A percentile compares a stretch with the other conserved stretches of the same genome.
These are phyloP conservation scores for Oophaga sylvatica DNA, from an alignment of 2,797 vertebrate genomes.

Conservation along the genomic window DNA sequence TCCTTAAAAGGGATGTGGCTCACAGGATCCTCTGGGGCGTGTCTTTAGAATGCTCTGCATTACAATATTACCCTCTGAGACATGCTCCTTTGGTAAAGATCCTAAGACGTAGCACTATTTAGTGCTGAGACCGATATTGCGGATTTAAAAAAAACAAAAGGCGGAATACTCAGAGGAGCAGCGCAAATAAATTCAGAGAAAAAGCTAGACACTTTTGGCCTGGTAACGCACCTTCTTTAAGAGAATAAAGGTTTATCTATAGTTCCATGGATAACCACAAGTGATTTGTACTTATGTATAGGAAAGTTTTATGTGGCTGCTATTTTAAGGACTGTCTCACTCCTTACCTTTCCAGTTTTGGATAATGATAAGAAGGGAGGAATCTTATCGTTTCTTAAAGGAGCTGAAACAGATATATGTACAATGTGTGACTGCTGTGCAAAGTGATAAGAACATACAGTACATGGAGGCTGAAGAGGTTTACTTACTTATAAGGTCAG, in stretches of 20 bases:
- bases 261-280: background rate
- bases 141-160: too few species aligned
- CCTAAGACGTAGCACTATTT: too few species aligned
- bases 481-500: conserved; percentile 28
- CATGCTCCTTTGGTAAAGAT: too few species aligned
- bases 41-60: too few species aligned
- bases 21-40: too few species aligned
- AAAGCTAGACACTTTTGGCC: too few species aligned
- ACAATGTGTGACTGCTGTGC: background rate
- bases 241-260: background rate
- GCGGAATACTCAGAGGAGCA: too few species aligned
- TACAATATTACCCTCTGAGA: too few species aligned
- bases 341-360: background rate
- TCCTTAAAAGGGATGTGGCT: too few species aligned
- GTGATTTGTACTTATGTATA: background rate
- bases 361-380: background rate
- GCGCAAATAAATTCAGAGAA: too few species aligned
- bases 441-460: background rate
- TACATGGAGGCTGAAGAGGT: background rate
- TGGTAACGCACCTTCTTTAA: background rate
- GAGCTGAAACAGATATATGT: background rate
- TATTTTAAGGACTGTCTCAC: background rate
- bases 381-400: conserved; percentile 6
- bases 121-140: too few species aligned
- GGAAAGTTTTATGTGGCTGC: too few species aligned